A percentile compares a stretch with the other conserved stretches of the same genome.
These are phyloP conservation scores for Girardinus metallicus DNA, from an alignment of 2,797 vertebrate species.

Conservation along the genomic window DNA sequence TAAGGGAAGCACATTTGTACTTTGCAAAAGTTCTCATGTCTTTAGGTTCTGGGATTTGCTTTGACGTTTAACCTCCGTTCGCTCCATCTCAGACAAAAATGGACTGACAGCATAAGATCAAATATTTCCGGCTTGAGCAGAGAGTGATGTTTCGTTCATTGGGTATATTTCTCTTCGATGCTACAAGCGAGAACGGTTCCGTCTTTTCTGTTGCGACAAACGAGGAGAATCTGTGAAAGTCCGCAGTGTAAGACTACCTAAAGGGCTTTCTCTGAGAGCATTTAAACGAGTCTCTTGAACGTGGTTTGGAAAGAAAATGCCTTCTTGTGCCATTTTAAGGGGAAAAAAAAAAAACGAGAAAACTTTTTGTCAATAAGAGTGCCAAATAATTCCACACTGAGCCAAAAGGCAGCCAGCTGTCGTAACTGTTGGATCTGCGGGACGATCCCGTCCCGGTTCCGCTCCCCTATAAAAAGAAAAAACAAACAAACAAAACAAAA, in stretches of 20 bases:
- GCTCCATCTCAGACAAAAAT: slow-evolving; percentile 76
- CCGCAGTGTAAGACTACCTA: slow-evolving; percentile 65
- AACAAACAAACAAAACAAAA: too few relatives aligned
- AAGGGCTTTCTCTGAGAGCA: slow-evolving; percentile 77
- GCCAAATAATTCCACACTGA: slow-evolving; percentile 81
- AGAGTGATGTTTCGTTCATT: slow-evolving; percentile 72
- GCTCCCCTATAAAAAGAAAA: slow-evolving; percentile 52
- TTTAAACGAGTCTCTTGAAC: slow-evolving; percentile 67
- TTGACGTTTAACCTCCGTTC: slow-evolving; percentile 63
- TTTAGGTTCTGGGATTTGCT: slow-evolving; percentile 55
- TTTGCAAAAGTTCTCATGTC: slow-evolving; percentile 65
- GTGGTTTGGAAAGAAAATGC: slow-evolving; percentile 63
- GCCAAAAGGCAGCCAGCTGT: slow-evolving; percentile 80
- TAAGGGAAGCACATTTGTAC: slow-evolving; percentile 71
- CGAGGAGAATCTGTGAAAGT: slow-evolving; percentile 71
- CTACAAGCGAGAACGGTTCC: slow-evolving; percentile 47
- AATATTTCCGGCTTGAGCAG: slow-evolving; percentile 60
- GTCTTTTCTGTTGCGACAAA: slow-evolving; percentile 61
- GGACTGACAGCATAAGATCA: slow-evolving; percentile 83
- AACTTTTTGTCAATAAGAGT: slow-evolving; percentile 74
- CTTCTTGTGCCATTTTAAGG: slow-evolving; percentile 71
- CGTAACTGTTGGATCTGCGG: slow-evolving; percentile 67
- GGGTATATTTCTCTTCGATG: slow-evolving; percentile 66
- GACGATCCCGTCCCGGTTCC: slow-evolving; percentile 60
- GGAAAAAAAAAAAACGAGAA: slow-evolving; percentile 52